phyloP scores from a whole-genome alignment of 1,140 invertebrate species.

The Drosophila bifasciata region DNA sequence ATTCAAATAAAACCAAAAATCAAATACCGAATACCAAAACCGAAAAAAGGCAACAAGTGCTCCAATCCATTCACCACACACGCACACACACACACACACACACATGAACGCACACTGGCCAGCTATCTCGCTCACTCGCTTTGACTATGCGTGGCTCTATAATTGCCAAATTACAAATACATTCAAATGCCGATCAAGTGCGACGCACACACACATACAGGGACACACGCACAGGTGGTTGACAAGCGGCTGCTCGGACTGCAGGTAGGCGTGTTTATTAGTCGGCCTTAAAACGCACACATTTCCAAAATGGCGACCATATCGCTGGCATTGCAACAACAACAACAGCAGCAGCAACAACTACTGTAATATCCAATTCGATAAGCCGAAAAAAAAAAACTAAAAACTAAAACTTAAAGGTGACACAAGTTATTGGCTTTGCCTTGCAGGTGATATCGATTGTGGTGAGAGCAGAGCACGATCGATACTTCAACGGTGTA shows the following conservation, averaged over 20 bases:
- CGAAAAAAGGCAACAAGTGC: conserved; percentile 35
- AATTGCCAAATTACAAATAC: conserved; percentile 68
- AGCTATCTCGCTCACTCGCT: conserved; percentile 9
- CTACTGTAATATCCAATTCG: not conserved
- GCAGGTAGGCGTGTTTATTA: conserved; percentile 70
- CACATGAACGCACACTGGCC: conserved; percentile 8
- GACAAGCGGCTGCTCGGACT: conserved; percentile 8
- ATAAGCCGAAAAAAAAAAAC: too few relatives aligned
- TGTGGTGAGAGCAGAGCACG: conserved; percentile 29
- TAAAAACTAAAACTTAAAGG: conserved; percentile 30
- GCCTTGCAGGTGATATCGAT: conserved; percentile 29
- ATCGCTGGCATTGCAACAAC: conserved; percentile 17
- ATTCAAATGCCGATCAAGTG: conserved; percentile 23
- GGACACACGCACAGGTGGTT: conserved; percentile 35
- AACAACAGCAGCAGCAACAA: conserved; percentile 20
- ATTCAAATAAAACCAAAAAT: conserved; percentile 46
- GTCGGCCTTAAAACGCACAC: conserved; percentile 54
- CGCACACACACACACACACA: conserved; percentile 24
- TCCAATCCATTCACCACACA: conserved; percentile 57
- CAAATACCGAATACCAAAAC: conserved; percentile 23
- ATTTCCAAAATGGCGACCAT: conserved; percentile 70
- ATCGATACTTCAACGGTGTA: conserved; percentile 5
- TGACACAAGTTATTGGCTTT: conserved; percentile 35
- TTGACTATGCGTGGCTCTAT: conserved; percentile 71
- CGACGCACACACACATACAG: conserved; percentile 18